A percentile compares a stretch with the other conserved stretches of the same genome.
Conservation (phyloP, 2,797 vertebrate species). For the Petrocephalus sullivani region DNA sequence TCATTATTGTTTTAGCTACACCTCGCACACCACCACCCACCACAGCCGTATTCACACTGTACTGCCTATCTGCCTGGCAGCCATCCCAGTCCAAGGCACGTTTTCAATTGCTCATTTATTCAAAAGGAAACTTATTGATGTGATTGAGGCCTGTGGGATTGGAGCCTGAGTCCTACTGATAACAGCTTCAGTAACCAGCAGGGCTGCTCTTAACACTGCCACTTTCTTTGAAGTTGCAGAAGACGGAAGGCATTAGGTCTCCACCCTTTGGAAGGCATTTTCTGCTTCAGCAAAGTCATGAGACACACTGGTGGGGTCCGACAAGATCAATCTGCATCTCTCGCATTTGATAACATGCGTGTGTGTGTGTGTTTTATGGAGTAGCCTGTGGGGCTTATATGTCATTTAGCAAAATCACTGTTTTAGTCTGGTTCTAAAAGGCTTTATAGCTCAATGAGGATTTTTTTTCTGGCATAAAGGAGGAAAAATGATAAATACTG, state of each 20-base stretch:
- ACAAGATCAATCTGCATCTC: neutral
- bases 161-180: conserved; percentile 2
- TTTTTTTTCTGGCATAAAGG: neutral
- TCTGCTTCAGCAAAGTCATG: neutral
- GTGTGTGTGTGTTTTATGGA: neutral
- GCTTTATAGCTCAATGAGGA: neutral
- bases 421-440: neutral
- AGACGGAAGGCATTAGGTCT: neutral
- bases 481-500: neutral
- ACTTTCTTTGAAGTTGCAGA: neutral
- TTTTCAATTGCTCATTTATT: neutral
- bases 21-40: neutral
- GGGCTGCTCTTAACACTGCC: neutral
- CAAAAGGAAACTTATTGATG: neutral
- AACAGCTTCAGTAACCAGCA: neutral
- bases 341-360: neutral
- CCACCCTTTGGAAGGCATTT: neutral
- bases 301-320: neutral
- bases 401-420: neutral
- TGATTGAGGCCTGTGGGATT: neutral
- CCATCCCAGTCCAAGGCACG: neutral
- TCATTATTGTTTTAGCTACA: neutral
- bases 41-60: neutral
- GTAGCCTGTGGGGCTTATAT: neutral
- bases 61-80: conserved; percentile 7